Conservation (phyloP, 2,113 vertebrate species). For the Glareola pratincola region DNA sequence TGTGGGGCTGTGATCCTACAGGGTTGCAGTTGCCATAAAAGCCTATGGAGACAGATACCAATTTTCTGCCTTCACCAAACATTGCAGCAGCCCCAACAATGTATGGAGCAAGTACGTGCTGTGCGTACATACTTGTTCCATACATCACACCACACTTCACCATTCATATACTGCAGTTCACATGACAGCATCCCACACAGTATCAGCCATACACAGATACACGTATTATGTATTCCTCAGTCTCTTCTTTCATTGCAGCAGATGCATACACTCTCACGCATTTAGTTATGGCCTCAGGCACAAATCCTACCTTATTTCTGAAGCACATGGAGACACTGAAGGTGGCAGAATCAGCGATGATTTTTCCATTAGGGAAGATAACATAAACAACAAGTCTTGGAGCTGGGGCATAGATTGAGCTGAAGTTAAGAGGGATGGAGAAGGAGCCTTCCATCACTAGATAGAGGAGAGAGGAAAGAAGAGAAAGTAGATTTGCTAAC, state of each 20-base stretch:
- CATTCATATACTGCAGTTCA: neutral
- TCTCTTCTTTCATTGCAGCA: neutral
- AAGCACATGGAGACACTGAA: conserved; percentile 81
- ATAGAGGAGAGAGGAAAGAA: neutral
- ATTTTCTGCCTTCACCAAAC: neutral
- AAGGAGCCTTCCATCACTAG: conserved; percentile 70
- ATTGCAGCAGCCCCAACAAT: neutral
- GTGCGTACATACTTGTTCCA: neutral
- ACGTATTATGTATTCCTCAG: neutral
- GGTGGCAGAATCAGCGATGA: conserved; percentile 71
- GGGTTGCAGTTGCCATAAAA: neutral
- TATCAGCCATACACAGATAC: neutral
- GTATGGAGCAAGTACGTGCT: too few species aligned
- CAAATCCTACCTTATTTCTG: conserved; percentile 75
- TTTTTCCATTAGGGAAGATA: conserved; percentile 76
- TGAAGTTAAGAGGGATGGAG: conserved; percentile 74
- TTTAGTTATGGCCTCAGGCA: neutral
- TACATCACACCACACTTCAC: neutral
- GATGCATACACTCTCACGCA: accelerated
- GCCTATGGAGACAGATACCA: neutral
- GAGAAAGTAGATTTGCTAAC: neutral
- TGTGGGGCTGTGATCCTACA: neutral
- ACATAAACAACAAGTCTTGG: conserved; percentile 76
- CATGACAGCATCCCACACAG: neutral
- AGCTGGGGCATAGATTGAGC: conserved; percentile 65